Conservation (phyloP, 2,888 invertebrate species). For the Diachrysia chrysitis region DNA sequence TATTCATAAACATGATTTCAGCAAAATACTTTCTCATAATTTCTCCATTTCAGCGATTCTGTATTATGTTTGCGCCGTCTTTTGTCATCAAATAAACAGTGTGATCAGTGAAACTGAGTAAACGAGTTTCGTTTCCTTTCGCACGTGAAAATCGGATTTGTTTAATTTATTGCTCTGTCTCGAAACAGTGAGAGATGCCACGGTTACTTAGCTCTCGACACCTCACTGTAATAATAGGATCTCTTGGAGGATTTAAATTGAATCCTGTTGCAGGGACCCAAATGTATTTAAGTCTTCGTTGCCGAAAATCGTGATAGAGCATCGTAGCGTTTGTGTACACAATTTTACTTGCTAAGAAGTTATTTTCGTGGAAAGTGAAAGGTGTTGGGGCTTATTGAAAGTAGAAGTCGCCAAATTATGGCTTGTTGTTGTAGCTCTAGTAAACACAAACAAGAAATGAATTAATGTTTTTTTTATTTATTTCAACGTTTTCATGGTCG, state of each 20-base stretch:
- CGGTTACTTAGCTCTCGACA: constrained; percentile 86
- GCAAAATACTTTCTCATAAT: constrained; percentile 41
- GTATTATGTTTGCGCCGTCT: constrained; percentile 63
- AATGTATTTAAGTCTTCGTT: constrained; percentile 66
- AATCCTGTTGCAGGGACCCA: constrained; percentile 74
- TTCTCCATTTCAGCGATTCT: constrained; percentile 49
- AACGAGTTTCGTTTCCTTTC: constrained; percentile 72
- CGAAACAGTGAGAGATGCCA: constrained; percentile 76
- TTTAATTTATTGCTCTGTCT: constrained; percentile 86
- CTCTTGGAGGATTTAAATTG: constrained; percentile 82
- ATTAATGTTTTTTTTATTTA: constrained; percentile 5
- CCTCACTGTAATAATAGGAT: constrained; percentile 87
- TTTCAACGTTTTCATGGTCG: neutral
- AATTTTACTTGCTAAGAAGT: constrained; percentile 25
- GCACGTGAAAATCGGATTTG: constrained; percentile 88
- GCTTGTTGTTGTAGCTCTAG: constrained; percentile 19
- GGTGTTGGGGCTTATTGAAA: constrained; percentile 23
- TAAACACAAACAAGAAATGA: neutral
- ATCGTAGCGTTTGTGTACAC: constrained; percentile 18
- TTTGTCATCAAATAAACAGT: constrained; percentile 78
- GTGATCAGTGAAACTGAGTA: constrained; percentile 73
- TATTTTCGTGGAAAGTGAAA: constrained; percentile 27
- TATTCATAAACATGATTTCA: constrained; percentile 17
- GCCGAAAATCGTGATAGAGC: constrained; percentile 56
- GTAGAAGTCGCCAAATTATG: constrained; percentile 20